Evolutionary conservation across 2,113 vertebrate species (phyloP), one percentile per base, ranked within the genome.

Genomic region (Dasypus novemcinctus): DNA sequence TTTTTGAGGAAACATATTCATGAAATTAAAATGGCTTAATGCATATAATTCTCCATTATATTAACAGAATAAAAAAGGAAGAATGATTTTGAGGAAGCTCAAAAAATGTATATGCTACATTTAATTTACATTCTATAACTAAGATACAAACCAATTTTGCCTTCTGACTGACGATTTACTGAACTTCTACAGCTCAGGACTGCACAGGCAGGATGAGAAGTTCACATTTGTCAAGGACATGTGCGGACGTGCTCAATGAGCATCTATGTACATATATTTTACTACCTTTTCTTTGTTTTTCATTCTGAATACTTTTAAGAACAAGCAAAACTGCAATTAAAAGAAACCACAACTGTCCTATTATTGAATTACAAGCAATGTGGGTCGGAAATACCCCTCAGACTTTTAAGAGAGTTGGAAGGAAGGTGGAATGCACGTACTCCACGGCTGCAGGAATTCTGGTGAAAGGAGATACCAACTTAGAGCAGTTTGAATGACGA

Each of bases 371-470:
- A 95, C 79, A 97, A 97, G 89, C 88, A 83, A 31, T 43, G 43
- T 63, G 49, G 68, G 95, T 95, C 74, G 61, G 93, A 96, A 92
- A 94, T 25, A 61, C 57, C 95, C 91, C 91, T 97, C 81, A 52
- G 93, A 97, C 81, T 93, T 96, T 97, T 97, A 76, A 92, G 91
- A 95, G 83, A 5, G 90, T 97, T 36, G 36, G 57, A 96, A 90
- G 88, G 83, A 96, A 96, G 95, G 93, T n/a, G 88, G 23, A 46
- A 64, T 81, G 93, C 86, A 95, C 54, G 46, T 90, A 69, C n/a
- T 87, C 57, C 52, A 63, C 1, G 52, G 52, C 36, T 78, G 68
- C 81, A 95, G 92, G 94, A 98, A 89, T 93, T 93, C 78, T 95
- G 87, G 21, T 49, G 92, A 96, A 95, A 52, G 66, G 61, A 94